Percentiles rank a stretch among this genome's conserved stretches.
Conservation (phyloP, 2,797 vertebrate species). For the Saxicola maurus region DNA sequence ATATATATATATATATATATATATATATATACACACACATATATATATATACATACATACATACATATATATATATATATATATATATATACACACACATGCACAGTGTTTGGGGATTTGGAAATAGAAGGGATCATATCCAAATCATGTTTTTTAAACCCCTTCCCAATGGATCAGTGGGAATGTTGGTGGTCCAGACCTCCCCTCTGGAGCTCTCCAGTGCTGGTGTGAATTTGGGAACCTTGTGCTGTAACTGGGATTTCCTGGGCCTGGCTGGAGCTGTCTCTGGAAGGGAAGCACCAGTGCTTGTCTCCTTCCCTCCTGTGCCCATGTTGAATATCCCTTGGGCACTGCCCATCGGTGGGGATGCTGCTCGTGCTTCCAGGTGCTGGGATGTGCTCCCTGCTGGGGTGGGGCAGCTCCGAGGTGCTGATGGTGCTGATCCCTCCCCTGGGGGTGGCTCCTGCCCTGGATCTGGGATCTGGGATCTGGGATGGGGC, state of each 20-base stretch:
- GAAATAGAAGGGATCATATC: not conserved
- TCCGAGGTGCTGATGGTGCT: fast-evolving
- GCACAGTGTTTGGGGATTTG: fast-evolving
- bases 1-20: too few species aligned
- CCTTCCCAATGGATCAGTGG: not conserved
- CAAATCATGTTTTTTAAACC: not conserved
- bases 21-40: fast-evolving
- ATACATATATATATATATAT: too few species aligned
- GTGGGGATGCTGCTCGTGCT: not conserved
- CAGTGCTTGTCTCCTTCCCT: fast-evolving
- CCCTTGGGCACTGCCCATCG: not conserved
- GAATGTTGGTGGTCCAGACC: not conserved
- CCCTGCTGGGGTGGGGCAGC: not conserved
- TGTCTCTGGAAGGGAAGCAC: not conserved
- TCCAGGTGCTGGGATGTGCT: not conserved
- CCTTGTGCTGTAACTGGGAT: not conserved
- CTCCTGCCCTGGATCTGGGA: too few species aligned
- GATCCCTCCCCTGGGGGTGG: not conserved
- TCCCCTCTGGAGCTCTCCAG: not conserved
- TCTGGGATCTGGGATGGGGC: not conserved
- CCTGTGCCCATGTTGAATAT: fast-evolving
- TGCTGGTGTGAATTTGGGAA: not conserved
- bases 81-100: fast-evolving
- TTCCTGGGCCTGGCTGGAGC: not conserved
- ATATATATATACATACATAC: too few species aligned